Base-by-base conservation (phyloP, 1,140 invertebrate species). In the Microplitis demolitor region DNA sequence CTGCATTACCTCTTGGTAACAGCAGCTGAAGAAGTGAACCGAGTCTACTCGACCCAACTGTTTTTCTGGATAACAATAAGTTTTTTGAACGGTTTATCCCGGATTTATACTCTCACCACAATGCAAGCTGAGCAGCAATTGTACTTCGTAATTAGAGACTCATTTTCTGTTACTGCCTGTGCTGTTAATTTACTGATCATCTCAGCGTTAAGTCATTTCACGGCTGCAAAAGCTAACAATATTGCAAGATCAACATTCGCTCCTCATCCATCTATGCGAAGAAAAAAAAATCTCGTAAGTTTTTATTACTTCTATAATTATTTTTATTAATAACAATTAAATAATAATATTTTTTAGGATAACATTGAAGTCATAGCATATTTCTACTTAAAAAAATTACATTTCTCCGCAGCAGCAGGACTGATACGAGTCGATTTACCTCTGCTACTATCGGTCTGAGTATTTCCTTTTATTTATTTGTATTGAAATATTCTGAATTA, bases 391-490 rank as follows among this genome's bases (percentile, higher is more conserved):
- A 66, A 54, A 4, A 69, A 76, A 58, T 54, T 79, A 4, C 58
- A 76, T n/a, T 77, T 79, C 39, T 77, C 60, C 13, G 74, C 76
- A 3, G 67, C 34, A 0, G 72, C 45, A 0, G 78, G 78, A 31
- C 64, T 80, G 4, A 74, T 78, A 60, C 74, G 66, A 4, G 66
- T 82, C 51, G 74, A 80, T 76, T 63, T 80, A 50, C 73, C 76
- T 8, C 73, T 80, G 14, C 62, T 81, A 9, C 58, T 79, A 4
- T 76, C 76, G 50, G 78, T 78, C 37, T 73, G 76, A 67, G 31
- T 71, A 3, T 31, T 58, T 2, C 66, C 35, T 50, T 3, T 9
- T 37, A 54, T 31, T 4, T 4, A 24, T 51, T 33, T 73, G 39
- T 31, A 56, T 33, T 45, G 11, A 13, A 16, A 72, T 51, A 56